Conservation (phyloP, 2,113 vertebrate genomes). For the Protobothrops flavoviridis region DNA sequence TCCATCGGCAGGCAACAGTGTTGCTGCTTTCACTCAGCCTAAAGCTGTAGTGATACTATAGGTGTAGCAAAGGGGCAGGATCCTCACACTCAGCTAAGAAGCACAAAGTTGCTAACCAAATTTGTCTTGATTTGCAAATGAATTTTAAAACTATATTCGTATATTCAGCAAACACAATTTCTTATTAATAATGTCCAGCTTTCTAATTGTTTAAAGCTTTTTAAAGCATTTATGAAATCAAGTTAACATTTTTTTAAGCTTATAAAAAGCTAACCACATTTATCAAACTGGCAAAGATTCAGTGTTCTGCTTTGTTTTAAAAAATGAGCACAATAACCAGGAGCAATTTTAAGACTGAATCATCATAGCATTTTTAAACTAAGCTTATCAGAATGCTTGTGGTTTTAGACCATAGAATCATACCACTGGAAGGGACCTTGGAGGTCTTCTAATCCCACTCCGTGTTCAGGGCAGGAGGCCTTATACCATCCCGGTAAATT, state of each 20-base stretch:
- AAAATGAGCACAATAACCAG: not conserved
- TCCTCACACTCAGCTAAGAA: not conserved
- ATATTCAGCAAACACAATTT: not conserved
- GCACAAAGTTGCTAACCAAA: not conserved
- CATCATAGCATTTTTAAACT: not conserved
- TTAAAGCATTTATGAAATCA: not conserved
- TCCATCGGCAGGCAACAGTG: not conserved
- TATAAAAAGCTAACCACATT: constrained; percentile 2
- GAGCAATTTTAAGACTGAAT: not conserved
- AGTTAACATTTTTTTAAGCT: constrained; percentile 8
- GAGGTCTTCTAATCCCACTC: no score
- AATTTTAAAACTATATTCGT: not conserved
- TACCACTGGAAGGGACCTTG: not conserved
- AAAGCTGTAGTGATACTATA: not conserved
- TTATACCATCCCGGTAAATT: no score
- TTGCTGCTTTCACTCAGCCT: not conserved
- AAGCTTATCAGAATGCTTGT: not conserved
- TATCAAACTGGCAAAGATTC: constrained; percentile 1
- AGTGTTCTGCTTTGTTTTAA: not conserved
- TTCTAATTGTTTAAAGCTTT: not conserved
- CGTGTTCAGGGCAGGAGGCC: no score
- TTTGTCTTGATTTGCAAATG: not conserved
- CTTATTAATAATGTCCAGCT: not conserved
- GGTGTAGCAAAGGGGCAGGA: not conserved
- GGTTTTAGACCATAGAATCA: not conserved